Base-by-base conservation (phyloP, 2,797 vertebrate genomes). In the Oceanodroma leucorhoa region DNA sequence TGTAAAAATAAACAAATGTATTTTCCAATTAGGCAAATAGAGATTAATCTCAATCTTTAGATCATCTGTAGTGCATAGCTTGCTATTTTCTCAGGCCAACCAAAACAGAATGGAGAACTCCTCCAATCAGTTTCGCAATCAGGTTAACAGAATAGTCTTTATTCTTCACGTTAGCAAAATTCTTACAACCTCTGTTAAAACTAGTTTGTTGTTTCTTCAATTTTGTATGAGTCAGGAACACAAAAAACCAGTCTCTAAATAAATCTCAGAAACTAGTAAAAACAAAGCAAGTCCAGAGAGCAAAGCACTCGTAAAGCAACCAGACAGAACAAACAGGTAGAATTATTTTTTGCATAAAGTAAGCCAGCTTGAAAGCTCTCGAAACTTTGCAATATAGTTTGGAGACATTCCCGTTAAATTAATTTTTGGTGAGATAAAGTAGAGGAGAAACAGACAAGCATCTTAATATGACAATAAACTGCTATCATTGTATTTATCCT, bases 181-280 rank as follows among this genome's bases (percentile, higher is more conserved):
- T 94, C 83, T 93, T 91, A 92, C 83, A 66, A 61, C 19, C 70
- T 62, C 91, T 91, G 64, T 95, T 95, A 85, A 93, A 92, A 81
- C 32, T 77, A 83, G 86, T 73, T 89, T 92, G 57, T 77, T 94
- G 92, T 95, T 96, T 93, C 87, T 96, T 94, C 79, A 46, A 67
- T 87, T 96, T 76, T 93, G n/a, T 86, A 23, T 89, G 73, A 90
- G 64, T 67, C 67, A 93, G 70, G 57, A 93, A 92, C 61, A 90
- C 38, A 95, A 91, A 77, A 95, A 83, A 75, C 34, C 45, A 91
- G 51, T 82, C 43, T 94, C 87, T 75, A 83, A 93, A 91, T 82
- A 89, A 91, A 76, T 88, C 70, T 62, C 43, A 80, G 67, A 80
- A 93, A 79, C 51, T 83, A 94, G 45, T 72, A 60, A 82, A 97